These are phyloP conservation scores for Antennarius maculatus DNA, from an alignment of 2,797 vertebrate genomes.

Conservation along the genomic window DNA sequence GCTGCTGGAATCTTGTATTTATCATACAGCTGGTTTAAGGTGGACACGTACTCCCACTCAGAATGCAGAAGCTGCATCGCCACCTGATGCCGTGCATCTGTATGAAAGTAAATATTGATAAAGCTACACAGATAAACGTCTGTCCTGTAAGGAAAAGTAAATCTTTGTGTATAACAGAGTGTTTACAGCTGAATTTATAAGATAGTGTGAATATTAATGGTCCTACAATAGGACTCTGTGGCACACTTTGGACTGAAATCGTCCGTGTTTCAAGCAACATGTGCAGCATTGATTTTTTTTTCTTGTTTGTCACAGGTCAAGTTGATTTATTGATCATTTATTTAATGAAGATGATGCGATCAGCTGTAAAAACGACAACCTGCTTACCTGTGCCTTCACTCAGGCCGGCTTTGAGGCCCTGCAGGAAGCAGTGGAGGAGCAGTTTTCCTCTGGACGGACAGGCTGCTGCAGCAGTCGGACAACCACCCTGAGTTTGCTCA, in stretches of 20 bases:
- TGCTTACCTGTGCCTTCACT: slow-evolving; percentile 75
- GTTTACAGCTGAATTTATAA: too few relatives aligned
- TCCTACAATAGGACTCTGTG: too few relatives aligned
- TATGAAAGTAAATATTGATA: background rate
- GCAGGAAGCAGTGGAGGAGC: slow-evolving; percentile 83
- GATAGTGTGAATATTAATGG: too few relatives aligned
- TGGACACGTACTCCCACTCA: slow-evolving; percentile 82
- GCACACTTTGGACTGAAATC: too few relatives aligned
- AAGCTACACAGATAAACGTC: background rate
- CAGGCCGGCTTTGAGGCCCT: slow-evolving; percentile 79
- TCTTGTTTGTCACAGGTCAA: too few relatives aligned
- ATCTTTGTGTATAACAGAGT: too few relatives aligned
- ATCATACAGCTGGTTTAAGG: slow-evolving; percentile 76
- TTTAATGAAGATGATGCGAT: too few relatives aligned
- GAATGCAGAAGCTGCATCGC: slow-evolving; percentile 80
- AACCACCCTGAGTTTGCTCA: slow-evolving; percentile 37
- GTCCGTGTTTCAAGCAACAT: too few relatives aligned
- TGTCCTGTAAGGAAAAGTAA: background rate
- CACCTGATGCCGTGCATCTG: slow-evolving; percentile 80
- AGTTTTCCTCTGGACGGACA: slow-evolving; percentile 70
- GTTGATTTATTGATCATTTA: too few relatives aligned
- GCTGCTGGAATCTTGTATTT: slow-evolving; percentile 67
- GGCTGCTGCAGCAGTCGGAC: slow-evolving; percentile 30
- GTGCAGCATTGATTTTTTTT: too few relatives aligned
- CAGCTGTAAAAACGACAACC: background rate